Evolutionary conservation across 23 tunicate species (phyloP), one percentile per base, ranked within the genome.

Genomic region (Ciona savignyi): DNA sequence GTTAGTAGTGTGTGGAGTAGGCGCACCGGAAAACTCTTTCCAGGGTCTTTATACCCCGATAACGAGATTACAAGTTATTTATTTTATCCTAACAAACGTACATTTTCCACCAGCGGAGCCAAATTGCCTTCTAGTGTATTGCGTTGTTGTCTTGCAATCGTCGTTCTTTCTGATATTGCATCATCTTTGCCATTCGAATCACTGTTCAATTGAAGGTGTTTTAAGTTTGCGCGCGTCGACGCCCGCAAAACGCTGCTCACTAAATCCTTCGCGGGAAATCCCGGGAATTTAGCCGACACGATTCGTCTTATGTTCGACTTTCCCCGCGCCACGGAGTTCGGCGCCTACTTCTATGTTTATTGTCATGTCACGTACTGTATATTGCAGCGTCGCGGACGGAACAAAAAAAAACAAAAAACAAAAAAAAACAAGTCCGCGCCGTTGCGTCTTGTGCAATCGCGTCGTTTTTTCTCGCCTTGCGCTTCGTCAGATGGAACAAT

Each of bases 151-250:
- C 73, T 42, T 6, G 56, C 56, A 42, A 42, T 42, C 56, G 56
- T 42, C 56, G 56, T 42, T 42, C 56, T 42, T 42, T 42, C 56
- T 42, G 56, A 80, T 80, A 80, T 80, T 80, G 85, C 85, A 80
- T 71, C 56, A 42, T 42, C 56, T 42, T 42, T 42, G 56, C 56
- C 56, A 42, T 42, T 42, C 56, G 56, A 42, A 42, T 42, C 56
- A 42, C 56, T 42, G 56, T 42, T 42, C 9, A 42, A 42, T 71
- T 30, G 30, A 66, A 66, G 70, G 70, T 66, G 70, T 66, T 66
- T n/a, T 9, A 42, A 42, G 9, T 42, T 42, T 15, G 56, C 15
- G 56, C 56, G 56, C 56, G 56, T 6, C 56, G 56, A 42, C 56
- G 15, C 56, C 56, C 56, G 15, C 56, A 15, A 42, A 42, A 9